A percentile compares a stretch with the other conserved stretches of the same genome.
Evolutionary conservation across 2,113 vertebrate genomes (phyloP).

Genomic region (Peromyscus maniculatus): DNA sequence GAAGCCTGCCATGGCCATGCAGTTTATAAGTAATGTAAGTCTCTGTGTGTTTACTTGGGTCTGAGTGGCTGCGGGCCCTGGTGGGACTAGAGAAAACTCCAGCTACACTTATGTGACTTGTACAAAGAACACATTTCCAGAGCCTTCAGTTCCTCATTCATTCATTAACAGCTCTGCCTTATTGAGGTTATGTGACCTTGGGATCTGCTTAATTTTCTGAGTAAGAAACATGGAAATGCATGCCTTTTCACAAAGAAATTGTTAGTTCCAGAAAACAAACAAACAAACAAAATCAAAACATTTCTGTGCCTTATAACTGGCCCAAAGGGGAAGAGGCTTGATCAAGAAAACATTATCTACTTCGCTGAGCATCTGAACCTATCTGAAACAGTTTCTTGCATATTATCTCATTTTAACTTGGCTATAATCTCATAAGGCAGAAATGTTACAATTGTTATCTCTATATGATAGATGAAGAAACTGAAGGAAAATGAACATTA

Average conservation of each 20-base stretch:
- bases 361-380: conserved; percentile 32
- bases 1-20: too few species aligned
- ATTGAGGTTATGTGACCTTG: neutral
- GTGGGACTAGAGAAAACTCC: too few species aligned
- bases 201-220: conserved; percentile 8
- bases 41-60: too few species aligned
- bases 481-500: neutral
- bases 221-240: neutral
- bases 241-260: conserved; percentile 53
- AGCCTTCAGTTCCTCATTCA: neutral
- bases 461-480: conserved; percentile 36
- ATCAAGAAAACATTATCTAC: conserved; percentile 46
- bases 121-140: neutral
- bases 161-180: neutral
- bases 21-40: too few species aligned
- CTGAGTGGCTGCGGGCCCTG: too few species aligned
- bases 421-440: conserved; percentile 11
- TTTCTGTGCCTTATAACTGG: neutral
- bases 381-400: conserved; percentile 52
- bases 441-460: conserved; percentile 45
- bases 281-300: neutral
- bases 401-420: conserved; percentile 44
- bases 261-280: neutral
- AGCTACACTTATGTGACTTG: neutral
- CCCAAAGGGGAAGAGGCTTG: neutral